phyloP scores from a whole-genome alignment of 2,797 vertebrate genomes.

The Phyllotis vaccarum region DNA sequence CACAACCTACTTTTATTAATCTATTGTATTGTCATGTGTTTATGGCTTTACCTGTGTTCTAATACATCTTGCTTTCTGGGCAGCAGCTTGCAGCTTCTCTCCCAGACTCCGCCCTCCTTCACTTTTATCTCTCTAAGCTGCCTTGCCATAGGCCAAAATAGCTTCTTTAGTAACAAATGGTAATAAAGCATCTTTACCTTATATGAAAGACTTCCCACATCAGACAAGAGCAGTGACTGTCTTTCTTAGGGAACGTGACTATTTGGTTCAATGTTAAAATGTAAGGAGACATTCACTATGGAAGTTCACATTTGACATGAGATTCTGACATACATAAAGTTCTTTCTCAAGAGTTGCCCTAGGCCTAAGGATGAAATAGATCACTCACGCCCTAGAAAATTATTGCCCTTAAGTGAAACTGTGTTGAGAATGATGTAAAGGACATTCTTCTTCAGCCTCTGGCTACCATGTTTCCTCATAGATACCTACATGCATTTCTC shows the following conservation, averaged over 20 bases:
- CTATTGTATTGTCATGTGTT: too few relatives aligned
- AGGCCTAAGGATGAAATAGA: neutral
- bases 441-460: neutral
- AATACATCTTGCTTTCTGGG: too few relatives aligned
- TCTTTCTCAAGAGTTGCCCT: neutral
- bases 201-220: too few relatives aligned
- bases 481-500: neutral
- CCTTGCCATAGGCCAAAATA: too few relatives aligned
- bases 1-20: too few relatives aligned
- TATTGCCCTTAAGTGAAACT: neutral
- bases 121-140: too few relatives aligned
- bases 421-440: neutral
- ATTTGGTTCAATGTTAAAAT: conserved; percentile 1
- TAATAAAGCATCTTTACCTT: too few relatives aligned
- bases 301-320: neutral
- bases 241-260: neutral
- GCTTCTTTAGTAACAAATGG: too few relatives aligned
- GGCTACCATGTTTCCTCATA: neutral
- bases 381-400: neutral
- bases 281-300: neutral
- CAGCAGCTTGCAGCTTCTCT: too few relatives aligned
- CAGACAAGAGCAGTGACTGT: neutral
- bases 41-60: too few relatives aligned
- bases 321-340: neutral
- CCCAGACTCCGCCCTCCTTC: too few relatives aligned